phyloP scores from a whole-genome alignment of 2,888 invertebrate species.

The Pandemis cinnamomeana region DNA sequence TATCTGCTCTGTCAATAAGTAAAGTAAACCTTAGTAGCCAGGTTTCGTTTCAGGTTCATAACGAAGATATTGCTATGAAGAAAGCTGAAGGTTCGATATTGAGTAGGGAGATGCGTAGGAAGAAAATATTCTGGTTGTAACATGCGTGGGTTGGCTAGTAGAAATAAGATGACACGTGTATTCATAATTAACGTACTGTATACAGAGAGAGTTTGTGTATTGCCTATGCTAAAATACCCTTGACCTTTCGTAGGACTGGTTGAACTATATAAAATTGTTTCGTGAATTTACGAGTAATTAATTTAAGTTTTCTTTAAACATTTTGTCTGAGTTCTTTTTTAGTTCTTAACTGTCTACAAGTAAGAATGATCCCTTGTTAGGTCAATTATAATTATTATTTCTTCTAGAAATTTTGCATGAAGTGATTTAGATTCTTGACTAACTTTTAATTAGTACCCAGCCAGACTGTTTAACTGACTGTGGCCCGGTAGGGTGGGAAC shows the following conservation, averaged over 20 bases:
- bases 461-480: no score
- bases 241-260: neutral
- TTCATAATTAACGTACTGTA: neutral
- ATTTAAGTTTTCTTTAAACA: neutral
- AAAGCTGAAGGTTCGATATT: constrained; percentile 1
- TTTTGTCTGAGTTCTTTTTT: neutral
- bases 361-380: neutral
- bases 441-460: neutral
- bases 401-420: neutral
- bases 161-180: neutral
- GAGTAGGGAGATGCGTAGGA: neutral
- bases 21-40: neutral
- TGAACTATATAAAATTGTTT: no score
- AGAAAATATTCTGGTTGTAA: neutral
- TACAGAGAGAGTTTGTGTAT: neutral
- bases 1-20: neutral
- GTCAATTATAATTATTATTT: neutral
- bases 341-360: neutral
- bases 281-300: neutral
- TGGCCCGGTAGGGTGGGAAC: no score
- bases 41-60: neutral
- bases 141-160: neutral
- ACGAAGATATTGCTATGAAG: constrained; percentile 16
- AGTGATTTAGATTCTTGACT: neutral
- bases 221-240: neutral